These are phyloP conservation scores for Onychostruthus taczanowskii DNA, from an alignment of 2,113 vertebrate species.

Conservation along the genomic window DNA sequence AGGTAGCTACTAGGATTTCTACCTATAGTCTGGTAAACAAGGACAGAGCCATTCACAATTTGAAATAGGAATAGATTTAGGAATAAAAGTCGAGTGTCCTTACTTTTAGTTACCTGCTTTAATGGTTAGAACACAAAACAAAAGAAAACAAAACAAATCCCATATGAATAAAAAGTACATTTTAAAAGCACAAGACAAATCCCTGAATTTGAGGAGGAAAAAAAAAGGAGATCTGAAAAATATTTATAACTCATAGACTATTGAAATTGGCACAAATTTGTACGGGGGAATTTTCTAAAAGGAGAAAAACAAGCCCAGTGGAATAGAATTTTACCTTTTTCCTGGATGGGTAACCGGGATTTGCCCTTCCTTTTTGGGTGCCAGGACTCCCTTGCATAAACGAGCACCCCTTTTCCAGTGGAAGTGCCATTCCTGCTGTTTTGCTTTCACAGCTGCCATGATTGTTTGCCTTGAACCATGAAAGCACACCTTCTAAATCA, in stretches of 20 bases:
- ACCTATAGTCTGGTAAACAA: neutral
- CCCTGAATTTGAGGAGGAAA: neutral
- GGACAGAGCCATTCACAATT: neutral
- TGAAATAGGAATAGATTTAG: neutral
- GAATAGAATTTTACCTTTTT: neutral
- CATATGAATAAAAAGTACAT: neutral
- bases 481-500: neutral
- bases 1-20: neutral
- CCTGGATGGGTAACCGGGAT: neutral
- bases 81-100: neutral
- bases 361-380: neutral
- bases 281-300: neutral
- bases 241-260: neutral
- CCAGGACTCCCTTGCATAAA: neutral
- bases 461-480: neutral
- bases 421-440: neutral
- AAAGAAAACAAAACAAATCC: neutral
- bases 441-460: neutral
- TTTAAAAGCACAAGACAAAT: neutral
- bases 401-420: neutral
- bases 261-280: neutral
- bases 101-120: neutral
- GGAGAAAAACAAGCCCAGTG: neutral
- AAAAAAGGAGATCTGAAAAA: neutral
- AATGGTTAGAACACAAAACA: neutral